phyloP scores from a whole-genome alignment of 2,797 vertebrate species.

The Sandelia bainsii region DNA sequence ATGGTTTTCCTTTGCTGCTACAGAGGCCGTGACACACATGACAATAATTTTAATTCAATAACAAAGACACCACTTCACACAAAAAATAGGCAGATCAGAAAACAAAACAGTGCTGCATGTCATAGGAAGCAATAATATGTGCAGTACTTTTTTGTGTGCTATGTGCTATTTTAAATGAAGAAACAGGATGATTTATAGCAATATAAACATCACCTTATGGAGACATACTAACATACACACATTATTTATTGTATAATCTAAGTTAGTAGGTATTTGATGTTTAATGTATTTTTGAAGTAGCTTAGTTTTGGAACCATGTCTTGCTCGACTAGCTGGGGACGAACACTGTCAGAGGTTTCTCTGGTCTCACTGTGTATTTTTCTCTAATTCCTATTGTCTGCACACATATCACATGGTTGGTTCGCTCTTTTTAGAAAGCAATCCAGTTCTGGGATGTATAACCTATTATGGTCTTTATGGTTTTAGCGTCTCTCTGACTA shows the following conservation, averaged over 20 bases:
- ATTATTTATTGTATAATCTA: too few relatives aligned
- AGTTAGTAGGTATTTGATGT: too few relatives aligned
- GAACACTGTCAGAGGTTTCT: slow-evolving; percentile 1
- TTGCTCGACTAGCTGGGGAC: background rate
- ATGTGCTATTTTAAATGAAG: background rate
- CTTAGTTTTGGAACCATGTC: background rate
- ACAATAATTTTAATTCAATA: background rate
- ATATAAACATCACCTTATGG: too few relatives aligned
- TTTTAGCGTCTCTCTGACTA: too few relatives aligned
- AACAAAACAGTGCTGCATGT: too few relatives aligned
- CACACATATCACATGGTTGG: background rate
- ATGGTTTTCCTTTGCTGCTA: background rate
- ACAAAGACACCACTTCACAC: background rate
- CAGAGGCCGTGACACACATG: background rate
- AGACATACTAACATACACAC: too few relatives aligned
- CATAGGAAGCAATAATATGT: background rate
- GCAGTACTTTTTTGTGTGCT: too few relatives aligned
- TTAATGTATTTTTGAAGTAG: background rate
- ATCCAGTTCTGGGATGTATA: too few relatives aligned
- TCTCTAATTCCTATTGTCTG: background rate
- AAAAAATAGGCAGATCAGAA: background rate
- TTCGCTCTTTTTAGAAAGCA: too few relatives aligned
- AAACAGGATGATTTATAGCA: too few relatives aligned
- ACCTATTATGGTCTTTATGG: too few relatives aligned
- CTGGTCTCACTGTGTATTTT: too few relatives aligned